A percentile compares a stretch with the other conserved stretches of the same genome.
Conservation (phyloP, 2,888 invertebrate species). For the Altica lythri region DNA sequence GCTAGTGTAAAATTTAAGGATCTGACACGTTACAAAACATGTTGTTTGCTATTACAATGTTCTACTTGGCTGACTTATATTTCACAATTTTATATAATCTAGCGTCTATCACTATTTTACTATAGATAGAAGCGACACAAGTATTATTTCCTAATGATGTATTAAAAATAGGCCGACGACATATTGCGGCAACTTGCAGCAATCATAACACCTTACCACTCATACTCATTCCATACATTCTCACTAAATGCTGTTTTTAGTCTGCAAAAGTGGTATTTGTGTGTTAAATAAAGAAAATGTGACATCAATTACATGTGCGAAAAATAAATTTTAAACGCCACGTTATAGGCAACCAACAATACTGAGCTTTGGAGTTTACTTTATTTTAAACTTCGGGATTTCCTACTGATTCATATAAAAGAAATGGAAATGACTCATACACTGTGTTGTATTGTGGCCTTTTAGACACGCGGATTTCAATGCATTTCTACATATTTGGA, state of each 20-base stretch:
- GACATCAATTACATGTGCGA: neutral
- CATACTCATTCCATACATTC: no score
- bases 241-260: no score
- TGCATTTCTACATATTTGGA: constrained; percentile 10
- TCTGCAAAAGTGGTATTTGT: neutral
- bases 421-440: no score
- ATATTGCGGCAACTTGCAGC: neutral
- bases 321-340: constrained; percentile 1
- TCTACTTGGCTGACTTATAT: constrained; percentile 11
- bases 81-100: constrained; percentile 9
- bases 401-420: no score
- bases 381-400: no score
- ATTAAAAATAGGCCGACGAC: neutral
- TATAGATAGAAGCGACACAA: neutral
- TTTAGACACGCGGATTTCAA: neutral
- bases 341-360: constrained; percentile 8
- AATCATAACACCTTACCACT: neutral
- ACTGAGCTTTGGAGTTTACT: no score
- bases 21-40: constrained; percentile 12
- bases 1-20: constrained; percentile 1
- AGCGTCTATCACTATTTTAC: neutral
- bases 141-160: no score
- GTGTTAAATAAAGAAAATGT: constrained; percentile 1
- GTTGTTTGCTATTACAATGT: constrained; percentile 7
- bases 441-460: no score